Base-by-base conservation (phyloP, 2,797 vertebrate species). In the Bryconaethiops microstoma region DNA sequence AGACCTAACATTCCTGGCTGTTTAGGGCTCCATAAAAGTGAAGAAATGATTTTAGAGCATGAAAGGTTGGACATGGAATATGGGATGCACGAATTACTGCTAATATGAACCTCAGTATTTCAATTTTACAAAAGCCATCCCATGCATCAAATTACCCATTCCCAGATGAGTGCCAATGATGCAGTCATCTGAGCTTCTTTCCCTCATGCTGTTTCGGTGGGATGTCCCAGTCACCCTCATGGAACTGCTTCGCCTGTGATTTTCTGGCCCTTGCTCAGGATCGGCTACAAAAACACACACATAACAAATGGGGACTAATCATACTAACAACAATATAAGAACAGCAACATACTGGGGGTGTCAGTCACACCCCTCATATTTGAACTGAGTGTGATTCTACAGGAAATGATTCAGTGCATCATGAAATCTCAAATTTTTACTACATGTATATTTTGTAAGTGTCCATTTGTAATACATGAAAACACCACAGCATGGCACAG, bases 221-320 rank as follows among this genome's bases (percentile, higher is more conserved):
- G 95, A 94, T 2, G 92, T 78, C 39, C 95, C 93, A 0, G 94
- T 91, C 10, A 94, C 94, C 2, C 95, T 92, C 82, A 96, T 76
- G 0, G 97, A 97, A 90, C 95, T 97, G 89, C 95, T 97, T n/a
- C 94, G 91, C 2, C 92, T 92, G 74, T 96, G 95, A 4, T 90
- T 94, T 82, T 96, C 96, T 0, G 90, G 70, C 7, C 86, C 89
- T 0, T 23, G 82, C 0, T 90, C 91, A 0, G 93, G 83, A 64
- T 96, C 94, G 0, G 89, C 69, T 23, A 54, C 17, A 55, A n/a
- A 62, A n/a, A 23, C 23, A 65, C 4, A 54, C 74, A 78, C 12
- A 71, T n/a, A 70, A 1, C 17, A 23, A 25, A 70, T 9, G 45
- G 65, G 9, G 13, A 17, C 48, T 65, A 59, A 63, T 76, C 14